Evolutionary conservation across 2,113 vertebrate genomes (phyloP).

Genomic region (Bubo scandiacus): DNA sequence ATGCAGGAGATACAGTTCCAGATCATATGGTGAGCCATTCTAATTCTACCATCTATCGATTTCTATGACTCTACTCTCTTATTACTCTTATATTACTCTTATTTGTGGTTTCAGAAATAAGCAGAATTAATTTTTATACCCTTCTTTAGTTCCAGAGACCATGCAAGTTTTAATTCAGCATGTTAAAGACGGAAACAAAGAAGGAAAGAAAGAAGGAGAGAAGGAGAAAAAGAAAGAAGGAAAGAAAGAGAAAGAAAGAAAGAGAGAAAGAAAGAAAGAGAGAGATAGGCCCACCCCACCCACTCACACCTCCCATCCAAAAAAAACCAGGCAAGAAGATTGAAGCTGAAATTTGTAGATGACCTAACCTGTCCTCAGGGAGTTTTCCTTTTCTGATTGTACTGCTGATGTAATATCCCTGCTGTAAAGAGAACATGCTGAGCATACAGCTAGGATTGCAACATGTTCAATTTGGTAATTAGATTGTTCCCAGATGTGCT

Average conservation of each 20-base stretch:
- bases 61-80: neutral
- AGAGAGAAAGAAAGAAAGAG: no score
- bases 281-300: neutral
- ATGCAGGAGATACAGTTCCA: neutral
- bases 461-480: slow-evolving; percentile 23
- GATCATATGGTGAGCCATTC: neutral
- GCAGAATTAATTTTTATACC: neutral
- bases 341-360: neutral
- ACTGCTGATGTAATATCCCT: neutral
- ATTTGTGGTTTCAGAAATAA: neutral
- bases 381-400: neutral
- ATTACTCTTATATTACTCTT: no score
- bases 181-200: neutral
- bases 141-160: neutral
- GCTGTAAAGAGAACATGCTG: neutral
- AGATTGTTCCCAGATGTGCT: neutral
- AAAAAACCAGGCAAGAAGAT: neutral
- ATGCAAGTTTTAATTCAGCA: neutral
- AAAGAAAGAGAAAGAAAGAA: no score
- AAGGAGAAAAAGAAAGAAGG: no score
- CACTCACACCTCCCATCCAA: no score
- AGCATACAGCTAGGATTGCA: neutral
- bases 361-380: neutral
- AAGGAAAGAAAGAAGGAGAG: neutral
- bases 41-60: neutral